A percentile compares a stretch with the other conserved stretches of the same genome.
These are phyloP conservation scores for Punctoribates punctum DNA, from an alignment of 2,888 invertebrate genomes.

Conservation along the genomic window DNA sequence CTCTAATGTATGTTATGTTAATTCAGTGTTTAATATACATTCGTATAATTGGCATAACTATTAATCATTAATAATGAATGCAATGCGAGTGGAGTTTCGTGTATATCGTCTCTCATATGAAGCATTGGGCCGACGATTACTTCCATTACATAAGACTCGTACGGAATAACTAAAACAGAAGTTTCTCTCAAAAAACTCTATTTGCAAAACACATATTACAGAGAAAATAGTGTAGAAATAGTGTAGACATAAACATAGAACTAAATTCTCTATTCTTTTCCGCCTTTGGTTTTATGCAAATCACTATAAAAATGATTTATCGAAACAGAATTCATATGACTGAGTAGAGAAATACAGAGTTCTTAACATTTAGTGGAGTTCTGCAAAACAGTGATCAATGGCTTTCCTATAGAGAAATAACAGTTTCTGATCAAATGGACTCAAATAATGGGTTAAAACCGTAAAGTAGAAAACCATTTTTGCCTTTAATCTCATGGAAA, in stretches of 20 bases:
- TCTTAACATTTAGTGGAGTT: not conserved
- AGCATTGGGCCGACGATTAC: not conserved
- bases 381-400: not conserved
- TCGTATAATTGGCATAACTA: constrained; percentile 26
- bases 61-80: constrained; percentile 37
- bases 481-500: not conserved
- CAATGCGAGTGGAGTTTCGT: constrained; percentile 1
- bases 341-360: not conserved
- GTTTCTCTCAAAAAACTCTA: too few relatives aligned
- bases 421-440: not conserved
- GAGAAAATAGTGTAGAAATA: too few relatives aligned
- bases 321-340: not conserved
- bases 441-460: not conserved
- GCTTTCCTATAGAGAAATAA: not conserved
- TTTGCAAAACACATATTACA: too few relatives aligned
- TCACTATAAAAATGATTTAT: constrained; percentile 24
- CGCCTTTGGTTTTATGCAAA: constrained; percentile 12
- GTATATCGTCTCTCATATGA: constrained; percentile 23
- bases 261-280: not conserved
- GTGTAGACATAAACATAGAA: too few relatives aligned
- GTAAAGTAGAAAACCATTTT: not conserved
- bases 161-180: too few relatives aligned
- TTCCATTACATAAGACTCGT: not conserved
- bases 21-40: constrained; percentile 7
- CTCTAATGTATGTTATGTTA: constrained; percentile 31